These are phyloP conservation scores for Baccha elongata DNA, from an alignment of 2,888 invertebrate genomes.

Conservation along the genomic window DNA sequence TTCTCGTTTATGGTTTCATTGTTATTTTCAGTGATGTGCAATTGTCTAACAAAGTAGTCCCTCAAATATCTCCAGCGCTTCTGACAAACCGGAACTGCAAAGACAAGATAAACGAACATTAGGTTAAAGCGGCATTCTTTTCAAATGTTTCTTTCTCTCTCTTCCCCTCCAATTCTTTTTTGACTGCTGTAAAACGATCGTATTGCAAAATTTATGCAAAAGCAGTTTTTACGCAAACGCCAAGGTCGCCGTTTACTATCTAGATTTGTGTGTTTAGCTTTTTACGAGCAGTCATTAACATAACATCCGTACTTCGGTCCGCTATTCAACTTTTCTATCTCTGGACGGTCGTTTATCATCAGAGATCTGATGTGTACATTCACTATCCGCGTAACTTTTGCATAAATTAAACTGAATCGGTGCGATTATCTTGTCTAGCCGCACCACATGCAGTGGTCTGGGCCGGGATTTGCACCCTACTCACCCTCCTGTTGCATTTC, in stretches of 20 bases:
- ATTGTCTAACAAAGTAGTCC: constrained; percentile 75
- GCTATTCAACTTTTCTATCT: constrained; percentile 47
- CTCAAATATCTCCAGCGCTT: constrained; percentile 75
- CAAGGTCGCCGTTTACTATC: constrained; percentile 68
- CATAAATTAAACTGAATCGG: constrained; percentile 67
- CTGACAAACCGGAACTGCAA: constrained; percentile 75
- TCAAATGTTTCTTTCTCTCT: constrained; percentile 33
- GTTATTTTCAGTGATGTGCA: constrained; percentile 69
- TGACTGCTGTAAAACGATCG: constrained; percentile 58
- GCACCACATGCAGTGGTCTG: constrained; percentile 43
- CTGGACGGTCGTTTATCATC: constrained; percentile 45
- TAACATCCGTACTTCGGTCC: constrained; percentile 71
- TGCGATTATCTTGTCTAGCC: constrained; percentile 69
- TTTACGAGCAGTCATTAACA: constrained; percentile 66
- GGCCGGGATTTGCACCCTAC: constrained; percentile 47
- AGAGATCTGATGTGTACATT: constrained; percentile 63
- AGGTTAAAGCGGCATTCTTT: constrained; percentile 67
- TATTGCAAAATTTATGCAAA: constrained; percentile 70
- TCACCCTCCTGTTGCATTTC: constrained; percentile 75
- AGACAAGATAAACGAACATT: constrained; percentile 54
- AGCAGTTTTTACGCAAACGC: constrained; percentile 70
- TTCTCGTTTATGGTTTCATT: constrained; percentile 10
- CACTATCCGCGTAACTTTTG: constrained; percentile 67
- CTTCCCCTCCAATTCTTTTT: background rate
- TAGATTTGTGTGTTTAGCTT: constrained; percentile 41